phyloP scores from a whole-genome alignment of 2,888 invertebrate genomes.

The Macrosiphum euphorbiae region DNA sequence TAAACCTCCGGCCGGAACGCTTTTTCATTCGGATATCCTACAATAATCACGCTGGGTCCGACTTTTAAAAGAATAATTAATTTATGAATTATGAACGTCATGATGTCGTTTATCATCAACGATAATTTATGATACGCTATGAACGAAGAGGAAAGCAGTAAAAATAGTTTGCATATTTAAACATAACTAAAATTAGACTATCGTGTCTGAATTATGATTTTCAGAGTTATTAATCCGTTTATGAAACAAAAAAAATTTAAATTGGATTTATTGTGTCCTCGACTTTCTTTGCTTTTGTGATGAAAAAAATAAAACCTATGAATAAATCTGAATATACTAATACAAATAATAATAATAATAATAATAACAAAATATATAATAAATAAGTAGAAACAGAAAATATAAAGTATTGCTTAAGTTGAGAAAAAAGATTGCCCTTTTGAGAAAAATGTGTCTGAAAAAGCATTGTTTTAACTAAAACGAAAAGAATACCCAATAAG shows the following conservation, averaged over 20 bases:
- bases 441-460: neutral
- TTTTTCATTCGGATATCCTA: slow-evolving; percentile 64
- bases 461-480: slow-evolving; percentile 8
- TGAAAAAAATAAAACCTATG: slow-evolving; percentile 13
- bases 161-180: slow-evolving; percentile 54
- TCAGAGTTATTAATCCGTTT: slow-evolving; percentile 41
- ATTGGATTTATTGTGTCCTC: slow-evolving; percentile 38
- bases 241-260: slow-evolving; percentile 21
- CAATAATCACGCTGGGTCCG: slow-evolving; percentile 49
- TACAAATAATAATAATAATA: slow-evolving; percentile 20
- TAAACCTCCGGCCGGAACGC: slow-evolving; percentile 49
- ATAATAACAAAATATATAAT: slow-evolving; percentile 16
- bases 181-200: slow-evolving; percentile 46
- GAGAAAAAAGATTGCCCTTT: slow-evolving; percentile 14
- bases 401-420: neutral
- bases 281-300: neutral
- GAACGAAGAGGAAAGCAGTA: slow-evolving; percentile 26
- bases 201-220: slow-evolving; percentile 35
- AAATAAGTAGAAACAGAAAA: slow-evolving; percentile 7
- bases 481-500: slow-evolving; percentile 17
- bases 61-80: slow-evolving; percentile 61
- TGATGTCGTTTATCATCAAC: slow-evolving; percentile 57
- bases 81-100: slow-evolving; percentile 55
- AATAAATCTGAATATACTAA: slow-evolving; percentile 36
- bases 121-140: slow-evolving; percentile 38